phyloP scores from a whole-genome alignment of 2,888 invertebrate genomes.

The Chouioia cunea region DNA sequence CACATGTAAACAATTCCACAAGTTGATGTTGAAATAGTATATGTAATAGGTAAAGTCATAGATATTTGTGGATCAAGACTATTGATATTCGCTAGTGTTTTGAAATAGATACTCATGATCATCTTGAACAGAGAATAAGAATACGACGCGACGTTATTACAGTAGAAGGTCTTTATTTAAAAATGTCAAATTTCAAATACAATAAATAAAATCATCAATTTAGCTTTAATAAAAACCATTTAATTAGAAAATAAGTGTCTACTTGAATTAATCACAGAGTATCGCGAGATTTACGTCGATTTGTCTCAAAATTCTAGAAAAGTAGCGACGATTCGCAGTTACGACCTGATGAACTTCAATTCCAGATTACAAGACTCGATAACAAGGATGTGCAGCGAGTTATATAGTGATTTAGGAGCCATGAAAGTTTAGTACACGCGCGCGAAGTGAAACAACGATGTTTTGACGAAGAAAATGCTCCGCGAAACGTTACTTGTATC shows the following conservation, averaged over 20 bases:
- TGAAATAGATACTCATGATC: constrained; percentile 37
- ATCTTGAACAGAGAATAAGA: constrained; percentile 17
- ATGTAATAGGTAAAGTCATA: constrained; percentile 12
- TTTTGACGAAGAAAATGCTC: neutral
- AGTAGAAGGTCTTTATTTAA: constrained; percentile 22
- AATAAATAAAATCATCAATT: too few relatives aligned
- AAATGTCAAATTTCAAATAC: too few relatives aligned
- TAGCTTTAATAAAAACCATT: neutral
- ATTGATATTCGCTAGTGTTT: constrained; percentile 28
- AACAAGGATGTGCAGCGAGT: constrained; percentile 16
- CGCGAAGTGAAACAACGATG: neutral
- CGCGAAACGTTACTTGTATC: neutral
- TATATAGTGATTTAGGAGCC: constrained; percentile 26
- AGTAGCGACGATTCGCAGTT: constrained; percentile 2
- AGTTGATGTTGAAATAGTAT: neutral
- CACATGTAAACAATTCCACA: too few relatives aligned
- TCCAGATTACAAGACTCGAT: constrained; percentile 26
- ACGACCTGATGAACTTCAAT: constrained; percentile 33
- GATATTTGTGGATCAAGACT: constrained; percentile 22
- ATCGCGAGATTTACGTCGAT: too few relatives aligned
- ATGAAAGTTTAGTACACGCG: constrained; percentile 12
- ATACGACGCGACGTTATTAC: neutral
- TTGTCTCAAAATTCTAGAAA: neutral
- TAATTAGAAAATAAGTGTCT: neutral
- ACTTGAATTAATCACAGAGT: neutral